Base-by-base conservation (phyloP, 2,797 vertebrate species). In the Loriculus beryllinus region DNA sequence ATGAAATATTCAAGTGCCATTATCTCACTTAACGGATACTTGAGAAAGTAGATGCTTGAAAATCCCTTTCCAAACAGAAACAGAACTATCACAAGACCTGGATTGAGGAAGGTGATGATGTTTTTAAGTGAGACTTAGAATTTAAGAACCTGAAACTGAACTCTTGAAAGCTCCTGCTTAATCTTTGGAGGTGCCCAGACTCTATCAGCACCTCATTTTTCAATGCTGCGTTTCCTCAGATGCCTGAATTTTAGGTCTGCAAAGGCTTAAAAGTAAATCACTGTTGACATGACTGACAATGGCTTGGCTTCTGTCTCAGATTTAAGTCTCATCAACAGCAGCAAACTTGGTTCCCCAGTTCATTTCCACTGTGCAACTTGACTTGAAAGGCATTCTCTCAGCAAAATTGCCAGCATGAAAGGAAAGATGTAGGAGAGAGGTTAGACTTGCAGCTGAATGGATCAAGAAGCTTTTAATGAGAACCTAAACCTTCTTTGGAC, bases 151-250 rank as follows among this genome's bases (percentile, higher is more conserved):
- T 83, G 83, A 86, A 95, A 71, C 76, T 69, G 60, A 90, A 20
- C 52, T 76, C 82, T 88, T 94, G 82, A 95, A 92, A 92, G 59
- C 5, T 86, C 42, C 72, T 92, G 43, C 47, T 91, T 90, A 96
- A 84, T 88, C 86, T 96, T 92, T 82, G 59, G 94, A 90, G 57
- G 74, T 90, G 82, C 74, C 59, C 70, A 88, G 67, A 72, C 74
- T 86, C 91, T 88, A 86, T 95, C 95, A 91, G 59, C 91, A 93
- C 85, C 54, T 93, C 25, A 69, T 94, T 95, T 91, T 88, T 93
- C 74, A 84, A 12, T 49, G 18, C 82, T 84, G 67, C 0, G 0
- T 92, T 95, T 90, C 62, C 42, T 93, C 82, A 86, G 72, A 91
- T 86, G 72, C 65, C 90, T 94, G 85, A 75, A 79, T 86, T 93